These are phyloP conservation scores for Hydrolagus colliei DNA, from an alignment of 2,797 vertebrate genomes.

Conservation along the genomic window DNA sequence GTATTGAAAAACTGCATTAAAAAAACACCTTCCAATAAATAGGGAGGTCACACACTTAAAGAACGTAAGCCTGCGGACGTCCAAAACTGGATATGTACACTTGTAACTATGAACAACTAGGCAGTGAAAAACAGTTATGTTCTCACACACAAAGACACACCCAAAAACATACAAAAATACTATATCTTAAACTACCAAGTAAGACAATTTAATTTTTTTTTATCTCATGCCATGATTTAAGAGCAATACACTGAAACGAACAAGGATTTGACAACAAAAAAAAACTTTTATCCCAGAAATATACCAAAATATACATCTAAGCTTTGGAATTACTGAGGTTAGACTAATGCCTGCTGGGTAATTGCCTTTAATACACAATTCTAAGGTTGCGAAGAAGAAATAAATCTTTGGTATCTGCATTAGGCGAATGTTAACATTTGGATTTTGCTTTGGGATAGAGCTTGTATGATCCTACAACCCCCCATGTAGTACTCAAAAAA, in stretches of 20 bases:
- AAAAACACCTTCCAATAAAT: slow-evolving; percentile 30
- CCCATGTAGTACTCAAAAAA: slow-evolving; percentile 47
- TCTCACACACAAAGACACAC: slow-evolving; percentile 86
- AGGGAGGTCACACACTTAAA: slow-evolving; percentile 18
- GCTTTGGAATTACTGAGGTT: slow-evolving; percentile 99
- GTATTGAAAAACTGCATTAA: slow-evolving; percentile 22
- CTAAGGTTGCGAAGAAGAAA: slow-evolving; percentile 85
- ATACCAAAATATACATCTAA: slow-evolving; percentile 99
- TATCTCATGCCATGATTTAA: slow-evolving; percentile 98
- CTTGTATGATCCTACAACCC: slow-evolving; percentile 85
- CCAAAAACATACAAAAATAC: slow-evolving; percentile 99
- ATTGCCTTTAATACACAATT: slow-evolving; percentile 95
- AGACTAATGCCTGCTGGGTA: slow-evolving; percentile 98
- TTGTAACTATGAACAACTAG: slow-evolving; percentile 83
- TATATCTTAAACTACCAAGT: slow-evolving; percentile 97
- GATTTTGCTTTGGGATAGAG: slow-evolving; percentile 99
- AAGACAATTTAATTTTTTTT: slow-evolving; percentile 88
- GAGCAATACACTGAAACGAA: slow-evolving; percentile 91
- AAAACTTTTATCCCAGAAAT: slow-evolving; percentile 89
- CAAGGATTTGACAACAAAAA: slow-evolving; percentile 75
- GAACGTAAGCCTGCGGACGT: slow-evolving; percentile 31
- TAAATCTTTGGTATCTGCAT: slow-evolving; percentile 99
- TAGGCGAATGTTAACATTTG: slow-evolving; percentile 99
- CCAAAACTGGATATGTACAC: slow-evolving; percentile 74
- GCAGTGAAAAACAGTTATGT: slow-evolving; percentile 88